These are phyloP conservation scores for Chloromyia formosa DNA, from an alignment of 2,888 invertebrate species.

Conservation along the genomic window DNA sequence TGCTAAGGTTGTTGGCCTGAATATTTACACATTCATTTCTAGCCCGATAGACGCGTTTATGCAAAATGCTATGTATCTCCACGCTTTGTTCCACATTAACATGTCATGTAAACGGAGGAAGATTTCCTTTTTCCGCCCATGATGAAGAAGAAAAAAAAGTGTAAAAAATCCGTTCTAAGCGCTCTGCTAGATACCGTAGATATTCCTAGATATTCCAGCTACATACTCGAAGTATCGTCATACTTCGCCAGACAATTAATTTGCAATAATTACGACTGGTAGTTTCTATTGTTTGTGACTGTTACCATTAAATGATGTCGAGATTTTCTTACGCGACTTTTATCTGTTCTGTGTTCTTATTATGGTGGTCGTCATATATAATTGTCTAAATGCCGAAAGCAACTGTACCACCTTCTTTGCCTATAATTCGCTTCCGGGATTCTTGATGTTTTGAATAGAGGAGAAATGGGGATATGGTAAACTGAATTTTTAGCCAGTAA, in stretches of 20 bases:
- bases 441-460: too few species aligned
- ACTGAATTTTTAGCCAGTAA: too few species aligned
- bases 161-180: not conserved
- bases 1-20: conserved; percentile 5
- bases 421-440: not conserved
- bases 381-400: not conserved
- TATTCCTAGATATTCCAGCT: too few species aligned
- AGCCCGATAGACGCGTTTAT: not conserved
- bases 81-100: conserved; percentile 4
- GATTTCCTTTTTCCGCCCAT: conserved; percentile 10
- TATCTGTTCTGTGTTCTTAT: not conserved
- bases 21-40: conserved; percentile 9
- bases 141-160: too few species aligned
- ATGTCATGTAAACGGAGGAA: conserved; percentile 2
- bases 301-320: not conserved
- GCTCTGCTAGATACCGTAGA: not conserved
- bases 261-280: conserved; percentile 16
- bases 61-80: not conserved
- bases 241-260: conserved; percentile 27
- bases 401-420: not conserved
- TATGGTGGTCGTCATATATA: too few species aligned
- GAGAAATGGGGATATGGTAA: too few species aligned
- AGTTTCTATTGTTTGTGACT: conserved; percentile 27
- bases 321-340: conserved; percentile 11
- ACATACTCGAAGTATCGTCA: conserved; percentile 4